These are phyloP conservation scores for Dromaius novaehollandiae DNA, from an alignment of 2,113 vertebrate genomes.

Conservation along the genomic window DNA sequence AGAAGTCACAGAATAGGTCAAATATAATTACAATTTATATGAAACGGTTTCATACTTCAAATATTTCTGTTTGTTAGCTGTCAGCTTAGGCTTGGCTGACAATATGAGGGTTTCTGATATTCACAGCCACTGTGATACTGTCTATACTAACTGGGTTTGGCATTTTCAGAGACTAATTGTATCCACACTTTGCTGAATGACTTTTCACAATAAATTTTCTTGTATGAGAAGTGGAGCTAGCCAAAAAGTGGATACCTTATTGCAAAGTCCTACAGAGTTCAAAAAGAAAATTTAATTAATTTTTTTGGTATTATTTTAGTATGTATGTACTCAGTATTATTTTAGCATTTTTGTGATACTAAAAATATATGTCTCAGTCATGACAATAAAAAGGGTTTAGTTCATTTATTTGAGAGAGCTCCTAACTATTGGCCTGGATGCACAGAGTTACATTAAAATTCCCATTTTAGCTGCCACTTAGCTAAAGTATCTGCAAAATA, in stretches of 20 bases:
- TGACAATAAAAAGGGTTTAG: neutral
- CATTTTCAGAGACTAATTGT: neutral
- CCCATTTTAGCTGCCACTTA: neutral
- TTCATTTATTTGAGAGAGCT: neutral
- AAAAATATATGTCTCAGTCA: neutral
- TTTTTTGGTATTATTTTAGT: neutral
- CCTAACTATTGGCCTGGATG: neutral
- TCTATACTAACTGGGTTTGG: neutral
- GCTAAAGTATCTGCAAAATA: neutral
- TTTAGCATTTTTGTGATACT: neutral
- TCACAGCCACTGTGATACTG: neutral
- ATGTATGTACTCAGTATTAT: neutral
- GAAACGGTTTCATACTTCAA: neutral
- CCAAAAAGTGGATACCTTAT: neutral
- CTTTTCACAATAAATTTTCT: neutral
- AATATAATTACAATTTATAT: neutral
- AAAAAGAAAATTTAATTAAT: neutral
- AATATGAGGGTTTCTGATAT: neutral
- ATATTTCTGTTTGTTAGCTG: neutral
- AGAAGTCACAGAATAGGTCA: neutral
- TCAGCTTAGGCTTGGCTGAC: neutral
- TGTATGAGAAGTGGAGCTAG: neutral
- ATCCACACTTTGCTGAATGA: neutral
- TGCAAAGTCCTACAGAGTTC: neutral
- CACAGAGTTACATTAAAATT: neutral